These are phyloP conservation scores for Pocillopora damicornis DNA, from an alignment of 64 coral and sea anemone genomes.

Conservation along the genomic window DNA sequence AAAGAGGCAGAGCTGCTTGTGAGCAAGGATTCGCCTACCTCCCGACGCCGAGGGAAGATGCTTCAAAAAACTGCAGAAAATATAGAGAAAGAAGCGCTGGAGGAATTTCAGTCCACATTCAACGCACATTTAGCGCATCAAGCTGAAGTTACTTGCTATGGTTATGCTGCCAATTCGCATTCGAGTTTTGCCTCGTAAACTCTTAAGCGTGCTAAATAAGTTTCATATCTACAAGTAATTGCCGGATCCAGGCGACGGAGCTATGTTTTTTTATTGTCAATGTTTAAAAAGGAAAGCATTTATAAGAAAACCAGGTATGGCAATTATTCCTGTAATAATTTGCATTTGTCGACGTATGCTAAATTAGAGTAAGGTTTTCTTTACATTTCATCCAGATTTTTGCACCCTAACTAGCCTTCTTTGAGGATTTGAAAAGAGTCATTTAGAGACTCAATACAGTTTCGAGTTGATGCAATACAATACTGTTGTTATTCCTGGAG, in stretches of 20 bases:
- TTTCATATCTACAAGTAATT: not conserved
- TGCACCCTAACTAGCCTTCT: not conserved
- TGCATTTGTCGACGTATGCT: not conserved
- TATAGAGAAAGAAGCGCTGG: constrained; percentile 36
- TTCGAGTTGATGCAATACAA: not conserved
- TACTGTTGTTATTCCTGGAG: not conserved
- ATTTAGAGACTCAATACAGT: not conserved
- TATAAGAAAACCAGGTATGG: not conserved
- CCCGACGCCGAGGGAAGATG: constrained; percentile 25
- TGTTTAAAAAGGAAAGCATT: not conserved
- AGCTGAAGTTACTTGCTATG: constrained; percentile 26
- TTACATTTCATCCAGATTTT: not conserved
- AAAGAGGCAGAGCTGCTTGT: constrained; percentile 39
- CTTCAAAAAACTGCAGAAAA: constrained; percentile 34
- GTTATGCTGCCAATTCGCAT: constrained; percentile 20
- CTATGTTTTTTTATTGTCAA: not conserved
- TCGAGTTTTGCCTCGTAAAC: not conserved
- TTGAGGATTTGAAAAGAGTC: not conserved
- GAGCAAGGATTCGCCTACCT: constrained; percentile 32
- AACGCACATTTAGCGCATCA: constrained; percentile 36
- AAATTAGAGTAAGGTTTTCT: not conserved
- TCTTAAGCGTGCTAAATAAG: not conserved
- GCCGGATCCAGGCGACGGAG: not conserved
- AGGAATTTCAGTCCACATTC: constrained; percentile 40
- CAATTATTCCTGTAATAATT: not conserved